Evolutionary conservation across 2,888 invertebrate species (phyloP), one percentile per base, ranked within the genome.

Genomic region (Trypoxylon attenuatum): DNA sequence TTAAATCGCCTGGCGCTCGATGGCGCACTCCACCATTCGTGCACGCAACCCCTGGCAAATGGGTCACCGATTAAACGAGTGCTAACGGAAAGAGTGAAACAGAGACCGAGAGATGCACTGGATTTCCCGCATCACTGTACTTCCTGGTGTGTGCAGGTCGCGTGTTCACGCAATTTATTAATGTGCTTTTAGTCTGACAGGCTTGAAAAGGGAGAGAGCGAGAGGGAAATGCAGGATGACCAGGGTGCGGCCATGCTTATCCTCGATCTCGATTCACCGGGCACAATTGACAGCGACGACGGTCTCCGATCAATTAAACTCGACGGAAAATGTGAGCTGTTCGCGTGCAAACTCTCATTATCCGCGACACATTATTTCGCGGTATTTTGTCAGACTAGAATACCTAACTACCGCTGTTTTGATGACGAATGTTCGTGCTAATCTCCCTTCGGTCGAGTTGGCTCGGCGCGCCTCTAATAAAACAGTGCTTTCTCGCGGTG

Each of bases 361-460:
- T 22, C 13, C 25, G 29, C 33, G 46, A 50, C 23, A 59, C 50
- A 58, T n/a, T 13, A 27, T 22, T 6, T 55, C 51, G 54, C 54
- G 51, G 33, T 3, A 15, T 42, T 54, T 38, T 42, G 2, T 39
- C 10, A 25, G 46, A 41, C 58, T 42, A 25, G 38, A 56, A 51
- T 49, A 29, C 4, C 23, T 42, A 54, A 47, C 43, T 22, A 27
- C 43, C 33, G 19, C 19, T 5, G 41, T 54, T 64, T 61, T 69
- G 57, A 68, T 61, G 57, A 64, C 51, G 57, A 23, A 10, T 22
- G 21, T 33, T 46, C 52, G 10, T n/a, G 47, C 27, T 65, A 64
- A 71, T 71, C 58, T 71, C 33, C 13, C 54, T 33, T 33, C 33
- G 33, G 10, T 33, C n/a, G n/a, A n/a, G n/a, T n/a, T n/a, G n/a